Base-by-base conservation (phyloP, 2,797 vertebrate species). In the Micrastur ruficollis region DNA sequence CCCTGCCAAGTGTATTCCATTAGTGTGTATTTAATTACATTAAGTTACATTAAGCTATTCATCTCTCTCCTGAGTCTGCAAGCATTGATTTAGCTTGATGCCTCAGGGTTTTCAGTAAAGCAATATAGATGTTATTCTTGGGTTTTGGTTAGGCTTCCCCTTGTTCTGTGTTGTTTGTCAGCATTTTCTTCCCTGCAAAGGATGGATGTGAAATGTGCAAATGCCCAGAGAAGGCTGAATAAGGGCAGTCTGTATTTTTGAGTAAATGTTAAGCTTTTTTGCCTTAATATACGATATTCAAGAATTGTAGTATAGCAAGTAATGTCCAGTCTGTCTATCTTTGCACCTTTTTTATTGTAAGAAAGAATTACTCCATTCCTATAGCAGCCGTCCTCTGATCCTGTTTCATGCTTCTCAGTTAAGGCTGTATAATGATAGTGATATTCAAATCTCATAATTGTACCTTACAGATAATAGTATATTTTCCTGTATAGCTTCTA, bases 41-140 rank as follows among this genome's bases (percentile, higher is more conserved):
- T 85, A 73, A 93, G 59, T 72, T 89, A 42, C 89, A 79, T 92
- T 82, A 93, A 84, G 50, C 76, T 79, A 31, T 95, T 95, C 34
- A 63, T 95, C 70, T 93, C 32, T 78, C 56, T 89, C 40, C 72
- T 61, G 65, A 84, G 59, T 68, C 83, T 84, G 72, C 79, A 83
- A 71, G 67, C 72, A 49, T 47, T 55, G 78, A 89, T 92, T 90
- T 90, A 81, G 25, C 22, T 76, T 63, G 65, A 34, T 65, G 78
- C 81, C 40, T 81, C 20, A 6, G 66, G 50, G 26, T 68, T 81
- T 96, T 95, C 86, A 94, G 1, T 70, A 73, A 65, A 90, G 86
- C 74, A 78, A 7, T 44, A 34, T 19, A 31, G 72, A n/a, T 90
- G 81, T 76, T 92, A 86, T 92, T 86, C 62, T 79, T 2, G 2